These are phyloP conservation scores for Apis florea DNA, from an alignment of 1,140 invertebrate genomes.

Conservation along the genomic window DNA sequence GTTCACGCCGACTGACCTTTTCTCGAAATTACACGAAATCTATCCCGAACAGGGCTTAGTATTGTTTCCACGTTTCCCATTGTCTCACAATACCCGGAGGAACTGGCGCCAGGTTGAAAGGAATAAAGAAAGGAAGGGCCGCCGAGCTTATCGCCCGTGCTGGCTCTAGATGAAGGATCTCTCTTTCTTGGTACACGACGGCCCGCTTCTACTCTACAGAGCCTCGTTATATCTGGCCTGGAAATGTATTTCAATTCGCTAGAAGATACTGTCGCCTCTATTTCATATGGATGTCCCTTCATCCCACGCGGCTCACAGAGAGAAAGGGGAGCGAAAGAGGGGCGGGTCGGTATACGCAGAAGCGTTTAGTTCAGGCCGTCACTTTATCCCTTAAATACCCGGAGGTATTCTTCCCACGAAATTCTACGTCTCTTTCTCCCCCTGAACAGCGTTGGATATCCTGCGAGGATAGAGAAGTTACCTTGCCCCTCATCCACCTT, in stretches of 20 bases:
- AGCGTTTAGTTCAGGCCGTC: constrained; percentile 63
- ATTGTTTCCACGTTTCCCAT: constrained; percentile 22
- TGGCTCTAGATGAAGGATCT: constrained; percentile 36
- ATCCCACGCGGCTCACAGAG: constrained; percentile 9
- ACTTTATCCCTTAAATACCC: constrained; percentile 71
- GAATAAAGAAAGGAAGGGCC: background rate
- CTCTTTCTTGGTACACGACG: background rate
- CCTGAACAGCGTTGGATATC: constrained; percentile 63
- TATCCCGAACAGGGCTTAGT: constrained; percentile 19
- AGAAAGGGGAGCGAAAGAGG: background rate
- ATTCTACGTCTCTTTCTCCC: constrained; percentile 62
- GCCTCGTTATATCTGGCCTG: constrained; percentile 56
- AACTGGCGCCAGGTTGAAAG: background rate
- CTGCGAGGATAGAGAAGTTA: constrained; percentile 65
- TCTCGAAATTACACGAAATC: constrained; percentile 29
- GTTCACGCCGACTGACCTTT: constrained; percentile 1
- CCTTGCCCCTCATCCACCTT: background rate
- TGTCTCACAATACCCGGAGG: background rate
- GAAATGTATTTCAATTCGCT: constrained; percentile 66
- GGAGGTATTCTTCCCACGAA: constrained; percentile 69
- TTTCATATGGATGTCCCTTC: constrained; percentile 62
- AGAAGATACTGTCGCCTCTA: constrained; percentile 49
- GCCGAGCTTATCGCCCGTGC: constrained; percentile 47
- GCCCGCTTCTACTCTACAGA: background rate
- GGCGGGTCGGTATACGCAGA: constrained; percentile 30